Evolutionary conservation across 2,113 vertebrate genomes (phyloP).

Genomic region (Ifrita kowaldi): DNA sequence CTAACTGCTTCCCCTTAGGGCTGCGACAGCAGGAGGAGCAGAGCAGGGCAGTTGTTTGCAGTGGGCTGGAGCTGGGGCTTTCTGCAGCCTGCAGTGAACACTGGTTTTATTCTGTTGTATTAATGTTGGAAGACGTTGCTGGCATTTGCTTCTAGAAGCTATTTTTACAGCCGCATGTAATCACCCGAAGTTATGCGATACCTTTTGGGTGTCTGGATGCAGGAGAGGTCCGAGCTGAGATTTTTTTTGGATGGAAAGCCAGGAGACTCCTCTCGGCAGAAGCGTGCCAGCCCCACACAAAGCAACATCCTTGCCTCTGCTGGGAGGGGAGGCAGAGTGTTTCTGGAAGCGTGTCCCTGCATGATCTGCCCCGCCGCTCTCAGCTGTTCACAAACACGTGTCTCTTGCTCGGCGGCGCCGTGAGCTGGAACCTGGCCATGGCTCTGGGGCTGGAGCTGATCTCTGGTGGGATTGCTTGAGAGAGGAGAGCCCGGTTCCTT

Average conservation of each 20-base stretch:
- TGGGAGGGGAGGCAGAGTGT: not conserved
- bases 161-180: not conserved
- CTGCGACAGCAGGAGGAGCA: not conserved
- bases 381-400: not conserved
- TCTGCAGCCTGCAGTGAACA: not conserved
- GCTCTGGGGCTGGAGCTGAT: slow-evolving; percentile 14
- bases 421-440: slow-evolving; percentile 9
- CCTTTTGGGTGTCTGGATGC: not conserved
- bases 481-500: slow-evolving; percentile 8
- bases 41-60: not conserved
- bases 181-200: not conserved
- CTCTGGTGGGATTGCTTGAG: slow-evolving; percentile 18
- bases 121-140: slow-evolving; percentile 16
- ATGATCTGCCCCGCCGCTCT: not conserved
- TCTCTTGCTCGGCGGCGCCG: not conserved
- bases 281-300: not conserved
- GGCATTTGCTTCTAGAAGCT: not conserved
- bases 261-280: rapidly evolving
- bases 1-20: not conserved
- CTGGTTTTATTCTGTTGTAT: not conserved
- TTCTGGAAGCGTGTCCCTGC: not conserved
- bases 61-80: not conserved
- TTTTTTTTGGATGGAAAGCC: not conserved
- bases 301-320: not conserved
- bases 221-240: not conserved